Base-by-base conservation (phyloP, 2,797 vertebrate species). In the Cryptoprocta ferox region DNA sequence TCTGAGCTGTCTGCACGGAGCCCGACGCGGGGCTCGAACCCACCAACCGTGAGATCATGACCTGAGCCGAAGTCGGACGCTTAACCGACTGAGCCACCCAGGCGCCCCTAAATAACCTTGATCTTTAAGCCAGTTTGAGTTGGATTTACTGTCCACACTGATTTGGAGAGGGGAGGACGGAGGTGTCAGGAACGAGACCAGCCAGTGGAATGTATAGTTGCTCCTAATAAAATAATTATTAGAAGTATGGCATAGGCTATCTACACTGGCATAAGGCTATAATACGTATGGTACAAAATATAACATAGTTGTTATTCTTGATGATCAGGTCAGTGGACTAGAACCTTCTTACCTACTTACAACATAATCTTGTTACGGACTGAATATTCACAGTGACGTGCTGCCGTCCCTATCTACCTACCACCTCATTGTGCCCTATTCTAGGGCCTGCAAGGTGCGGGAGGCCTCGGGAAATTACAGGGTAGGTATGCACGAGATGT, bases 21-120 rank as follows among this genome's bases (percentile, higher is more conserved):
- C 56, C 56, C 0, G 21, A 59, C 3, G 7, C 2, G 21, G 56
- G 56, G 56, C 56, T 59, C 0, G 0, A 59, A 59, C 21, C 8
- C 56, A 59, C 21, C 2, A 24, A 3, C 8, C 3, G 2, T 0
- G 21, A 59, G 56, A 59, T 59, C 56, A 24, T 24, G 56, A 24
- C 56, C 56, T 24, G 56, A 59, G 21, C 56, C 3, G 8, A 59
- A 24, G 21, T 24, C 56, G 3, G 8, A 59, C 56, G 9, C 56
- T 24, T 59, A 24, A 59, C 21, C 8, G 56, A 24, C 8, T 59
- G 56, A 59, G 21, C 56, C 56, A 8, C 56, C 56, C 56, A 59
- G 56, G 21, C 8, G 21, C 21, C 21, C 56, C 56, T 48, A 61
- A 70, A 50, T 50, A 63, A 28, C 14, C 39, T 68, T 71, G 28